Conservation (phyloP, 2,888 invertebrate genomes). For the Adelognathus sp. region DNA sequence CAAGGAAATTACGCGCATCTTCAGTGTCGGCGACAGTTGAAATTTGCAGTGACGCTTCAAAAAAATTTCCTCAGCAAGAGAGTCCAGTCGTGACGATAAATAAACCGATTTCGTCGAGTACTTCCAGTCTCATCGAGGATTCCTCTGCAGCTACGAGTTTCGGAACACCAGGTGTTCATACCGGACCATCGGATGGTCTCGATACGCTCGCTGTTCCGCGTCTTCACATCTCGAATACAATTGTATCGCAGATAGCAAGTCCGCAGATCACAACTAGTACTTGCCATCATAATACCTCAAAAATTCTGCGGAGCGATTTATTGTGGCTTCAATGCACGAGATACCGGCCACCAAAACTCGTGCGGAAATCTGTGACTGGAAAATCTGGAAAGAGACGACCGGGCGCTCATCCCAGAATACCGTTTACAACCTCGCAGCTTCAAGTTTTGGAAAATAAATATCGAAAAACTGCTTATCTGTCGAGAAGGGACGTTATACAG, state of each 20-base stretch:
- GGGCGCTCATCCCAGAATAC: conserved; percentile 83
- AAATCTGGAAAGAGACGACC: conserved; percentile 70
- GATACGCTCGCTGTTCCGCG: background rate
- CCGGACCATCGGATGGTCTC: background rate
- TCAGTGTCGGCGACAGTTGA: background rate
- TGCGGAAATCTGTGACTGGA: conserved; percentile 82
- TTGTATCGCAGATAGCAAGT: background rate
- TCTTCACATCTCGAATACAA: background rate
- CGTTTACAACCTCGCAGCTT: conserved; percentile 88
- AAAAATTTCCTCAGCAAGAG: background rate
- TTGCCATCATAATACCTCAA: background rate
- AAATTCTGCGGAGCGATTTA: conserved; percentile 62
- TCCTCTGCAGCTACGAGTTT: background rate
- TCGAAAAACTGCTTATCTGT: conserved; percentile 86
- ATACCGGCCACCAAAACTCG: conserved; percentile 88
- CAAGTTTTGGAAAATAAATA: conserved; percentile 87
- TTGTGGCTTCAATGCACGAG: conserved; percentile 88
- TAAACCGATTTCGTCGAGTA: background rate
- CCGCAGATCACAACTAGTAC: background rate
- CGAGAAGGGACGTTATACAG: conserved; percentile 86
- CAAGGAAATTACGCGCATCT: conserved; percentile 12
- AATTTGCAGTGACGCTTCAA: background rate
- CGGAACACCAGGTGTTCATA: background rate
- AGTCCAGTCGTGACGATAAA: background rate
- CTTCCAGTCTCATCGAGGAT: background rate